These are phyloP conservation scores for Holothuria scabra DNA, from an alignment of 53 echinoderm and acorn worm species.

Conservation along the genomic window DNA sequence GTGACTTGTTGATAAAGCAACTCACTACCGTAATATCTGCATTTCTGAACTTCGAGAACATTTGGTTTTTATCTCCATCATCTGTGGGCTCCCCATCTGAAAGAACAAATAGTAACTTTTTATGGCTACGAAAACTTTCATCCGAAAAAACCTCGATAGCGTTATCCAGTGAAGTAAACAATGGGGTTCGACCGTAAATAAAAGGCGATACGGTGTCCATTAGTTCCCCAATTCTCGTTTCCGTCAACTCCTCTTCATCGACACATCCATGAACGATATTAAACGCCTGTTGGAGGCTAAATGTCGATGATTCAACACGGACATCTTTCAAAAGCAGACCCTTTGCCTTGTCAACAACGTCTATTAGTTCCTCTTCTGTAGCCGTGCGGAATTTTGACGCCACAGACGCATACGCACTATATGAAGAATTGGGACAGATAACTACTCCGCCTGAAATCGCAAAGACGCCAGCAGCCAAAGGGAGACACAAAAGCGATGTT, in stretches of 20 bases:
- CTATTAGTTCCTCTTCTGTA: too few species aligned
- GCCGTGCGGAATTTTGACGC: too few species aligned
- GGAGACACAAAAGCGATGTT: too few species aligned
- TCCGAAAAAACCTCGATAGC: neutral
- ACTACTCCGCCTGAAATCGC: too few species aligned
- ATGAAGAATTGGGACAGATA: too few species aligned
- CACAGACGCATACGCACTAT: too few species aligned
- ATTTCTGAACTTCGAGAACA: neutral
- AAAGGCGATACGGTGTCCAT: neutral
- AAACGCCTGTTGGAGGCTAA: neutral
- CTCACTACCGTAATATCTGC: neutral
- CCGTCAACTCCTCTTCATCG: neutral
- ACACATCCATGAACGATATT: neutral
- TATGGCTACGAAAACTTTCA: neutral
- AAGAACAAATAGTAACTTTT: neutral
- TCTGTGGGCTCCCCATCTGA: constrained; percentile 8
- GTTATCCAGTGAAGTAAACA: neutral
- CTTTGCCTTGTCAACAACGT: too few species aligned
- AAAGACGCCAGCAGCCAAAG: too few species aligned
- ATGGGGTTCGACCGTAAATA: neutral
- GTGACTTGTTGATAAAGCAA: neutral
- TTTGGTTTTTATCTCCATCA: neutral
- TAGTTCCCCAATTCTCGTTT: neutral
- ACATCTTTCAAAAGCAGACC: too few species aligned
- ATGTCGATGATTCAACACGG: too few species aligned